These are phyloP conservation scores for Amiota minor DNA, from an alignment of 2,888 invertebrate genomes.

Conservation along the genomic window DNA sequence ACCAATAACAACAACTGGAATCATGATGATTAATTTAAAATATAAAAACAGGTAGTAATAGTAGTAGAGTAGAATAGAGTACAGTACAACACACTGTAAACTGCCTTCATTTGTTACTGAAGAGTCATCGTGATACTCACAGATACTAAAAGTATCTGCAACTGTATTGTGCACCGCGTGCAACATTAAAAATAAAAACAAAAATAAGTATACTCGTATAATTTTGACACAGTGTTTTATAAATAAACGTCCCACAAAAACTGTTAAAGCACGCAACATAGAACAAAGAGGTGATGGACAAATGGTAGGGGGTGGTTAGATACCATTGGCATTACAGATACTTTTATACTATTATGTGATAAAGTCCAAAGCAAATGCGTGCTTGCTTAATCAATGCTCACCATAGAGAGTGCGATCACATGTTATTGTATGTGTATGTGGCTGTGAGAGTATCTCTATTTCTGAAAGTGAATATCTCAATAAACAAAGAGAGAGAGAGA, in stretches of 20 bases:
- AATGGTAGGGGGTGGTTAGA: no score
- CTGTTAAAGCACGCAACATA: neutral
- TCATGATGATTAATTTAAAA: neutral
- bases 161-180: conserved; percentile 16
- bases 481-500: neutral
- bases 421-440: neutral
- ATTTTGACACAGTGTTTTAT: conserved; percentile 67
- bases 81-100: no score
- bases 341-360: no score
- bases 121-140: no score
- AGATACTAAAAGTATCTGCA: neutral
- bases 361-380: neutral
- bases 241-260: conserved; percentile 63
- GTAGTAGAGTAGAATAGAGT: neutral
- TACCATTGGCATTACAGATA: no score
- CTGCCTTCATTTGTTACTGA: no score
- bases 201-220: conserved; percentile 38
- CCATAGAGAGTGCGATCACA: neutral
- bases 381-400: neutral
- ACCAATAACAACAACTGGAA: neutral
- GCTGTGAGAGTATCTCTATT: neutral
- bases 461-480: neutral
- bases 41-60: neutral
- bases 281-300: neutral
- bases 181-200: neutral